phyloP scores from a whole-genome alignment of 2,113 vertebrate genomes.

The Lophochroa leadbeateri region DNA sequence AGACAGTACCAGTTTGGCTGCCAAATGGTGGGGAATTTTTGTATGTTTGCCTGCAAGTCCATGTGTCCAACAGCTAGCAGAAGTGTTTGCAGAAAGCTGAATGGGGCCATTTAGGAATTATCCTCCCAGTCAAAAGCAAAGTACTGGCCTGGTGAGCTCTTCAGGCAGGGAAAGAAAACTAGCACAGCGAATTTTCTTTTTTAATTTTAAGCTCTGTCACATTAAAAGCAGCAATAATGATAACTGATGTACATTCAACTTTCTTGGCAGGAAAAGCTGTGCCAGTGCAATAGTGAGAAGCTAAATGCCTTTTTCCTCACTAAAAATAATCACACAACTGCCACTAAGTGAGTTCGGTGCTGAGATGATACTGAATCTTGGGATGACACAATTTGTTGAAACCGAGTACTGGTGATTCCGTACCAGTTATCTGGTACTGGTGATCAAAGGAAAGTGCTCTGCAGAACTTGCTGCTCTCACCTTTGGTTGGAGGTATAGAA shows the following conservation, averaged over 20 bases:
- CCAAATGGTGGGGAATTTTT: background rate
- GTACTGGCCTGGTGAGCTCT: background rate
- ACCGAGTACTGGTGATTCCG: background rate
- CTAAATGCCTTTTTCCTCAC: background rate
- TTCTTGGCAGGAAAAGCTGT: background rate
- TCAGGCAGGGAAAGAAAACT: background rate
- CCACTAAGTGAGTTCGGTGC: background rate
- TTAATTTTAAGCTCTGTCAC: background rate
- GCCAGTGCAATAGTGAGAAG: background rate
- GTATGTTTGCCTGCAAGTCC: background rate
- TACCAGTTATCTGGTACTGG: background rate
- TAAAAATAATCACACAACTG: background rate
- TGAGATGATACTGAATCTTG: background rate
- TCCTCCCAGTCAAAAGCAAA: background rate
- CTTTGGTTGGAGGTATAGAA: background rate
- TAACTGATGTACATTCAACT: background rate
- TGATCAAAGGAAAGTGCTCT: background rate
- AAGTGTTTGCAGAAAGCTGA: background rate
- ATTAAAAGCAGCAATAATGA: background rate
- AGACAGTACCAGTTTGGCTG: background rate
- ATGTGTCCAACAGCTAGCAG: background rate
- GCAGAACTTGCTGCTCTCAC: background rate
- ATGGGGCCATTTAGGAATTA: slow-evolving; percentile 14
- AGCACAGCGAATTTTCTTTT: background rate
- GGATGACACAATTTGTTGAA: background rate